Conservation (phyloP, 2,888 invertebrate genomes). For the Sminthurinus aureus region DNA sequence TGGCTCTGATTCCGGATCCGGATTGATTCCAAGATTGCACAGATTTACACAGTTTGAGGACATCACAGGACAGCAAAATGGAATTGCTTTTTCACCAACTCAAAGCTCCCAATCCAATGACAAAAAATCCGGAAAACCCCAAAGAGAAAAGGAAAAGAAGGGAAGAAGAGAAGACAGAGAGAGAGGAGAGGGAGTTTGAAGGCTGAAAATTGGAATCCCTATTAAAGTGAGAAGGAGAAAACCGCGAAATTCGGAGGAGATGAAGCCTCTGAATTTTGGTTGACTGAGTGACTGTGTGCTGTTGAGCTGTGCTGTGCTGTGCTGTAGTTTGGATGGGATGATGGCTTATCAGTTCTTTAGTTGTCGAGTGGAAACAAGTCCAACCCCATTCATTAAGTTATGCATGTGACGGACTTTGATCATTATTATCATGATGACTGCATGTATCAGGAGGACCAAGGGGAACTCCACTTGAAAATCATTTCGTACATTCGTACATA, state of each 20-base stretch:
- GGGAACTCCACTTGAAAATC: constrained; percentile 49
- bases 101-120: constrained; percentile 23
- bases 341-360: constrained; percentile 48
- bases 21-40: too few relatives aligned
- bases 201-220: constrained; percentile 38
- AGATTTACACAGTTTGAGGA: too few relatives aligned
- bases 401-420: too few relatives aligned
- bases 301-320: too few relatives aligned
- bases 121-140: constrained; percentile 26
- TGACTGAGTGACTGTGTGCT: too few relatives aligned
- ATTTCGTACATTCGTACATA: constrained; percentile 35
- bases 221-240: constrained; percentile 43
- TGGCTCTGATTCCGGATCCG: not conserved
- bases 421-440: too few relatives aligned
- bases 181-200: not conserved
- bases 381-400: constrained; percentile 49
- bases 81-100: constrained; percentile 2
- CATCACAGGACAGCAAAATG: too few relatives aligned
- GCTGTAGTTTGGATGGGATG: constrained; percentile 32
- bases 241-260: constrained; percentile 17
- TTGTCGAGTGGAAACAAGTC: constrained; percentile 43
- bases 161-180: not conserved
- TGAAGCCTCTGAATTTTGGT: too few relatives aligned
- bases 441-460: constrained; percentile 46
- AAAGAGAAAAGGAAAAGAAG: not conserved